phyloP scores from a whole-genome alignment of 2,113 vertebrate species.

The Hypanus sabinus region DNA sequence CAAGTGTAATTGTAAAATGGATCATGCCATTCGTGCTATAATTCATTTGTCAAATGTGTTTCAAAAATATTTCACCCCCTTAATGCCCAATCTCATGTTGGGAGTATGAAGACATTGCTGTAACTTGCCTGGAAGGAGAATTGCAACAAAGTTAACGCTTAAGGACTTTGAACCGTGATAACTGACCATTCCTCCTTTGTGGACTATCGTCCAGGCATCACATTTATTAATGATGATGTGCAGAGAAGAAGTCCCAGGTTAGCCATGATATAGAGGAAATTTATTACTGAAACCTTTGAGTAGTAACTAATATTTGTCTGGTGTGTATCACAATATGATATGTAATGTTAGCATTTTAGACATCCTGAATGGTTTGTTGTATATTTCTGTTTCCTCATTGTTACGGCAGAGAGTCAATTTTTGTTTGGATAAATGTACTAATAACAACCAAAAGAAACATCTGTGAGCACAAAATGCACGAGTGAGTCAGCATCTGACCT shows the following conservation, averaged over 20 bases:
- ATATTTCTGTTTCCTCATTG: background rate
- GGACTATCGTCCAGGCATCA: background rate
- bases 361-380: background rate
- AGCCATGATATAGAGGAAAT: background rate
- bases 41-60: background rate
- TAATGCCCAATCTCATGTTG: background rate
- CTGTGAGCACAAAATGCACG: background rate
- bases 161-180: background rate
- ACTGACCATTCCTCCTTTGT: background rate
- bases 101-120: background rate
- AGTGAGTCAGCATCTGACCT: background rate
- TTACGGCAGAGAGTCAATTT: background rate
- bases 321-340: no score
- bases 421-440: background rate
- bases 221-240: background rate
- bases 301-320: background rate
- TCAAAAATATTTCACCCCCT: background rate
- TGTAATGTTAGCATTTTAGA: background rate
- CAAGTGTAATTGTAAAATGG: background rate
- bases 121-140: background rate
- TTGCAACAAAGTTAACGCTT: background rate
- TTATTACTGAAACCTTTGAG: background rate
- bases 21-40: background rate
- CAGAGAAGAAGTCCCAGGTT: background rate
- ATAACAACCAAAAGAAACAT: background rate